Evolutionary conservation across 2,113 vertebrate genomes (phyloP).

Genomic region (Macheiramphus alcinus): DNA sequence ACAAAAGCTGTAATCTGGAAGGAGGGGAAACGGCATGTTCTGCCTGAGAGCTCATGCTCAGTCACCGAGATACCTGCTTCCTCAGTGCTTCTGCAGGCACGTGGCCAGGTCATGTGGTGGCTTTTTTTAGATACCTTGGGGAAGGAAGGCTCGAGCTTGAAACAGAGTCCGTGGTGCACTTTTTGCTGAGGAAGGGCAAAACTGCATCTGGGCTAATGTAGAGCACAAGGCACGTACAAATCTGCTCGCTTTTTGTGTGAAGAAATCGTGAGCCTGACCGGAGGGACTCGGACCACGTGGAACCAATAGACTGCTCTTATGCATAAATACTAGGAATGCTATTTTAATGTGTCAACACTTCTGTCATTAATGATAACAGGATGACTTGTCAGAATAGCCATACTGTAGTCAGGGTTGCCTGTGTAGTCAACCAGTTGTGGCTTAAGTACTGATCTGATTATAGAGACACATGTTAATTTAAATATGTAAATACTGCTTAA

Average conservation of each 20-base stretch:
- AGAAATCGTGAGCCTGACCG: background rate
- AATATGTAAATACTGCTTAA: constrained; percentile 37
- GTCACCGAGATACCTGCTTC: background rate
- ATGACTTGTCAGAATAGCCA: background rate
- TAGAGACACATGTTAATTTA: constrained; percentile 13
- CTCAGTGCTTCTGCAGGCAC: background rate
- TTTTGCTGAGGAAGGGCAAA: background rate
- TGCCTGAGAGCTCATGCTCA: background rate
- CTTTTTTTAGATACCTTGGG: background rate
- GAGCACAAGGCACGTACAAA: rapidly evolving
- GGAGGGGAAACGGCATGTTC: background rate
- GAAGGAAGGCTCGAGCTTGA: background rate
- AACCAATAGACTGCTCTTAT: rapidly evolving
- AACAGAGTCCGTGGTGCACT: rapidly evolving
- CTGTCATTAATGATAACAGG: background rate
- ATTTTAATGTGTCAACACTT: background rate
- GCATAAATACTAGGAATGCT: background rate
- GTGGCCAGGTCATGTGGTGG: background rate
- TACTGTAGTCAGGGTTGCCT: background rate
- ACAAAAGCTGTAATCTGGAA: background rate
- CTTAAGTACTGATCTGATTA: constrained; percentile 30
- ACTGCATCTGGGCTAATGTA: background rate
- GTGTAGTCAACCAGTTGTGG: background rate
- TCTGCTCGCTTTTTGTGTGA: background rate
- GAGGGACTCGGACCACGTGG: background rate